Conservation (phyloP, 92 coral and sea anemone genomes). For the Micromussa lordhowensis region DNA sequence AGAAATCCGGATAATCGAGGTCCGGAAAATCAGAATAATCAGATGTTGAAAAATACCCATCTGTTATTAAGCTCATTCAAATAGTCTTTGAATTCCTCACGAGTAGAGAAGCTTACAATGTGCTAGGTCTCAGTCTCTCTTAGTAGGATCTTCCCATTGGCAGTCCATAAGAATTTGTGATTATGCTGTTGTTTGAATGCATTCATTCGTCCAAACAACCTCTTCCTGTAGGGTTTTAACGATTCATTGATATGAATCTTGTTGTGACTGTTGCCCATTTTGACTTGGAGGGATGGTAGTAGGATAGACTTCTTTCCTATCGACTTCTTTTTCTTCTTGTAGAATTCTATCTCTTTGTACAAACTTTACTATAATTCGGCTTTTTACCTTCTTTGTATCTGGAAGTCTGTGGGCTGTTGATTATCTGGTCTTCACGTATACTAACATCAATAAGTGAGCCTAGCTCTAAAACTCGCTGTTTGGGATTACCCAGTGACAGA, state of each 20-base stretch:
- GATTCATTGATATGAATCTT: slow-evolving; percentile 45
- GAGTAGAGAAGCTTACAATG: slow-evolving; percentile 11
- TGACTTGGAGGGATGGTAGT: slow-evolving; percentile 29
- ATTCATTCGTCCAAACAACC: slow-evolving; percentile 3
- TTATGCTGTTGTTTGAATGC: not conserved
- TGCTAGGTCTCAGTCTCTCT: slow-evolving; percentile 29
- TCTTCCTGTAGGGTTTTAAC: slow-evolving; percentile 11
- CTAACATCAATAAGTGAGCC: slow-evolving; percentile 22
- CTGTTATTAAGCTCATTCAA: not conserved
- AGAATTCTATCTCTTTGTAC: slow-evolving; percentile 44
- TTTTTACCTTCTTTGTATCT: slow-evolving; percentile 45
- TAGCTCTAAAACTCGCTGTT: slow-evolving; percentile 26
- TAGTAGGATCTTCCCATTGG: slow-evolving; percentile 28
- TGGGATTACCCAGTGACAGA: slow-evolving; percentile 21
- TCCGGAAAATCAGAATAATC: too few relatives aligned
- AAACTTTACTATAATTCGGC: slow-evolving; percentile 52
- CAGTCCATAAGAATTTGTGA: slow-evolving; percentile 36
- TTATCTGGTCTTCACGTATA: slow-evolving; percentile 31
- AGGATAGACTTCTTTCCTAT: slow-evolving; percentile 20
- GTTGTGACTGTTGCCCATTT: slow-evolving; percentile 23
- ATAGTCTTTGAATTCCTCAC: slow-evolving; percentile 19
- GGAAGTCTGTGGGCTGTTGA: slow-evolving; percentile 42
- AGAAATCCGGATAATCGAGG: too few relatives aligned
- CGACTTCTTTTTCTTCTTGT: slow-evolving; percentile 16
- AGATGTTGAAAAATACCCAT: not conserved